Percentiles rank a stretch among this genome's conserved stretches.
These are phyloP conservation scores for Platerodrilus igneus DNA, from an alignment of 2,888 invertebrate genomes.

Conservation along the genomic window DNA sequence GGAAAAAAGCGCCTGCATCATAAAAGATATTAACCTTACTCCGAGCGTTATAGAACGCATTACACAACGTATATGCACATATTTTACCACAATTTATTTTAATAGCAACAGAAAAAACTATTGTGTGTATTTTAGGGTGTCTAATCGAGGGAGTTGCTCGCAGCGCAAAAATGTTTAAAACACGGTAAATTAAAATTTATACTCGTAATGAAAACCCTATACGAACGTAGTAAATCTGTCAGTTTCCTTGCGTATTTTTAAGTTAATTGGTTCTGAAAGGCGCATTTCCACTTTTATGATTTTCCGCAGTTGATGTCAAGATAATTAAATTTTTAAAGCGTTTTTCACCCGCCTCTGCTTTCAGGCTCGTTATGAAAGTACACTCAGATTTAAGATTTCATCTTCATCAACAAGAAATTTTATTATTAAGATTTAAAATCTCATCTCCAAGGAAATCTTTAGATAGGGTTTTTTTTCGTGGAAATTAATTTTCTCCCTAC, in stretches of 20 bases:
- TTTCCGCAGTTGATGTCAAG: conserved; percentile 45
- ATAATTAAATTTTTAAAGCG: conserved; percentile 46
- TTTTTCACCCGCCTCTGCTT: conserved; percentile 36
- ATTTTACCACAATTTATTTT: conserved; percentile 16
- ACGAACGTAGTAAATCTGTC: conserved; percentile 30
- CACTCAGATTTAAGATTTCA: conserved; percentile 18
- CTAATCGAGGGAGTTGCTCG: background rate
- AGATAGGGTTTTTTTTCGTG: no score
- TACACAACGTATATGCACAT: conserved; percentile 20
- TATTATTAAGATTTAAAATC: conserved; percentile 22
- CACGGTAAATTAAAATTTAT: conserved; percentile 10
- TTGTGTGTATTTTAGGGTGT: background rate
- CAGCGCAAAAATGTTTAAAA: background rate
- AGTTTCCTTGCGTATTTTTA: conserved; percentile 38
- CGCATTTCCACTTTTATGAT: conserved; percentile 44
- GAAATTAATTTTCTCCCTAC: no score
- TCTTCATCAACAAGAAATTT: conserved; percentile 20
- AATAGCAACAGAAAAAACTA: no score
- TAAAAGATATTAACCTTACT: conserved; percentile 16
- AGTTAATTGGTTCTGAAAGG: conserved; percentile 45
- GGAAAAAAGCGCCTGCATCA: conserved; percentile 9
- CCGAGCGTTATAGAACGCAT: conserved; percentile 16
- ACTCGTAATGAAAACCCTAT: conserved; percentile 19
- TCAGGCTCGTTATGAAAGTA: conserved; percentile 22
- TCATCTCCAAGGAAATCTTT: no score